These are phyloP conservation scores for Dryobates pubescens DNA, from an alignment of 2,797 vertebrate species.

Conservation along the genomic window DNA sequence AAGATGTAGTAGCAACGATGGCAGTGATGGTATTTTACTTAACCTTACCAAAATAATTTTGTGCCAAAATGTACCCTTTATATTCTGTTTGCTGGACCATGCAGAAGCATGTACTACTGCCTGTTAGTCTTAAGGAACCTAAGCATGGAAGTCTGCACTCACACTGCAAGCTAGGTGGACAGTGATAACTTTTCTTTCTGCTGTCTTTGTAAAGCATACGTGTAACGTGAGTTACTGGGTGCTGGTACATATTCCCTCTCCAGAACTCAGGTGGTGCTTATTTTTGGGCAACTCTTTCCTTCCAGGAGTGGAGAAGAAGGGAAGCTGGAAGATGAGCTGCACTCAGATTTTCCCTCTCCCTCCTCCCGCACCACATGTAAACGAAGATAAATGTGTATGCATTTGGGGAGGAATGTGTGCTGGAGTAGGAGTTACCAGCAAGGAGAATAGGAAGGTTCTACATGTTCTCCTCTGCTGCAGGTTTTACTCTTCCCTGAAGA, in stretches of 20 bases:
- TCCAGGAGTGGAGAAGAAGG: neutral
- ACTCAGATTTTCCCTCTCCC: neutral
- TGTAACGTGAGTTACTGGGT: rapidly evolving
- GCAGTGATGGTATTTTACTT: neutral
- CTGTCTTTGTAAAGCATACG: neutral
- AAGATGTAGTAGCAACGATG: neutral
- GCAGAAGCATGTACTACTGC: neutral
- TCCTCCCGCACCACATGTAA: slow-evolving; percentile 15
- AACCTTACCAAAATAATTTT: neutral
- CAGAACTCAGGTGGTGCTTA: neutral
- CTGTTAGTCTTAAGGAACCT: rapidly evolving
- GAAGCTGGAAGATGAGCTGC: neutral
- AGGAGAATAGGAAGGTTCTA: slow-evolving; percentile 21
- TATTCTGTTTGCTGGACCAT: neutral
- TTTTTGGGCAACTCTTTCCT: neutral
- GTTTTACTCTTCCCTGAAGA: slow-evolving; percentile 29
- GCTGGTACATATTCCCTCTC: neutral
- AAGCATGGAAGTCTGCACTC: rapidly evolving
- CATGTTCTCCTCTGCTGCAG: slow-evolving; percentile 26
- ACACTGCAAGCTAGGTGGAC: rapidly evolving
- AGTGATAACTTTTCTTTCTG: neutral
- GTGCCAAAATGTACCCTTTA: neutral
- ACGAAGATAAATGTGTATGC: slow-evolving; percentile 17
- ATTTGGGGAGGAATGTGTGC: neutral
- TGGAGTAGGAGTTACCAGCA: slow-evolving; percentile 33